Conservation (phyloP, 1,140 invertebrate species). For the Gonatopus flavifemur region DNA sequence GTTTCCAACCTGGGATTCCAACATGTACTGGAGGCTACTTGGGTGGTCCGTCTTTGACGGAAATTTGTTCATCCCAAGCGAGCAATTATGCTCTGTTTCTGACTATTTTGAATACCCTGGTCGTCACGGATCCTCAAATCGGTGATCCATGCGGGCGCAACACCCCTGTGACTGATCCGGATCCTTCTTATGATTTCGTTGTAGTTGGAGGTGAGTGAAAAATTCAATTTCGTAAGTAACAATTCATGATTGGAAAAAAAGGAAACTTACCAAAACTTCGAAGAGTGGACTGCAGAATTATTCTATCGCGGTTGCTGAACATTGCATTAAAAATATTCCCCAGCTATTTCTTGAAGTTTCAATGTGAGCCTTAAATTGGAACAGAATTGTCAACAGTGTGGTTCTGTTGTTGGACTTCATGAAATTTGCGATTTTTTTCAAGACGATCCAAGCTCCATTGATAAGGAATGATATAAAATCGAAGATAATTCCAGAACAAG, state of each 20-base stretch:
- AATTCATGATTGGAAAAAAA: not conserved
- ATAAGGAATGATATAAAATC: too few species aligned
- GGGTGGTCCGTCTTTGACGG: conserved; percentile 22
- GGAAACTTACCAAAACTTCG: too few species aligned
- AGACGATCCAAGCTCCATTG: too few species aligned
- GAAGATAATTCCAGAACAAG: too few species aligned
- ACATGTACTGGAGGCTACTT: conserved; percentile 22
- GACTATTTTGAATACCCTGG: conserved; percentile 49
- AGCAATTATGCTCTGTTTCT: conserved; percentile 19
- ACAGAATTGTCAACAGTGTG: too few species aligned
- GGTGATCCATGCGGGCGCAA: conserved; percentile 48
- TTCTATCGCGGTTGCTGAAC: too few species aligned
- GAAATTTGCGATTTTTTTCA: not conserved
- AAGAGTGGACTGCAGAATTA: too few species aligned
- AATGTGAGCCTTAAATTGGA: too few species aligned
- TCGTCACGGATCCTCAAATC: conserved; percentile 50
- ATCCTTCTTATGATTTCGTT: conserved; percentile 70
- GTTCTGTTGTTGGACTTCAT: not conserved
- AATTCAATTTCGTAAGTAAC: conserved; percentile 35
- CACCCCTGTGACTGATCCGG: conserved; percentile 24
- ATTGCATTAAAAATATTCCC: too few species aligned
- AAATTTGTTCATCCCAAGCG: conserved; percentile 24
- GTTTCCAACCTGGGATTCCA: not conserved
- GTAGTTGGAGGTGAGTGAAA: conserved; percentile 73
- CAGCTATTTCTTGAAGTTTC: too few species aligned